Evolutionary conservation across 2,888 invertebrate species (phyloP).

Genomic region (Griposia aprilina): DNA sequence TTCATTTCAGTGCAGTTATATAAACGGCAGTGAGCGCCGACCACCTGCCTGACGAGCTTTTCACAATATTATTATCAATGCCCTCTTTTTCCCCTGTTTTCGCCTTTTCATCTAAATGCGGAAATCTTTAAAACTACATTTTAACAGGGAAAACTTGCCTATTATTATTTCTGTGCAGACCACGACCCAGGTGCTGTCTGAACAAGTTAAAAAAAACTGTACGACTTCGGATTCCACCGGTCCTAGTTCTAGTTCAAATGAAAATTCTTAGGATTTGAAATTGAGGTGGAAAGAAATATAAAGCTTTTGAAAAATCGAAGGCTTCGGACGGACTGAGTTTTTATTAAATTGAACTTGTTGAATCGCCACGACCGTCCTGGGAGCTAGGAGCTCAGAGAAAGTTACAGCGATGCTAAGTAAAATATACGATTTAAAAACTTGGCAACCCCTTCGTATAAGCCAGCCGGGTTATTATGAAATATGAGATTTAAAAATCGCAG

Average conservation of each 20-base stretch:
- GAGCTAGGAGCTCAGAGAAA: conserved; percentile 60
- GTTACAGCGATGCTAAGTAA: conserved; percentile 60
- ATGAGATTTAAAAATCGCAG: conserved; percentile 14
- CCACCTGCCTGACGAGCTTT: conserved; percentile 80
- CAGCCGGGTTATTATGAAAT: conserved; percentile 18
- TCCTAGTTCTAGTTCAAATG: conserved; percentile 14
- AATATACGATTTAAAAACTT: conserved; percentile 56
- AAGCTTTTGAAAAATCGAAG: conserved; percentile 61
- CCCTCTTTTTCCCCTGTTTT: conserved; percentile 49
- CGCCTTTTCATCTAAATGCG: conserved; percentile 62
- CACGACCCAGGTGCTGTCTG: neutral
- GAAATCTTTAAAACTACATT: conserved; percentile 61
- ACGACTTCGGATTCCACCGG: neutral
- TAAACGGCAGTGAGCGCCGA: conserved; percentile 73
- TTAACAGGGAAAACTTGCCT: conserved; percentile 29
- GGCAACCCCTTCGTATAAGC: conserved; percentile 26
- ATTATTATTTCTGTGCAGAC: neutral
- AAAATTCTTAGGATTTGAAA: conserved; percentile 43
- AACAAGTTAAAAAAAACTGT: conserved; percentile 3
- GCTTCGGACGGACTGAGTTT: conserved; percentile 67
- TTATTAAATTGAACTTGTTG: conserved; percentile 76
- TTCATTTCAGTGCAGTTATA: conserved; percentile 81
- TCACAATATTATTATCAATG: conserved; percentile 69
- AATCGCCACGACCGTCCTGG: conserved; percentile 66
- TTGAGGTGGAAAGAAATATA: conserved; percentile 44